A percentile compares a stretch with the other conserved stretches of the same genome.
Conservation (phyloP, 2,888 invertebrate genomes). For the Geophilus truncorum region DNA sequence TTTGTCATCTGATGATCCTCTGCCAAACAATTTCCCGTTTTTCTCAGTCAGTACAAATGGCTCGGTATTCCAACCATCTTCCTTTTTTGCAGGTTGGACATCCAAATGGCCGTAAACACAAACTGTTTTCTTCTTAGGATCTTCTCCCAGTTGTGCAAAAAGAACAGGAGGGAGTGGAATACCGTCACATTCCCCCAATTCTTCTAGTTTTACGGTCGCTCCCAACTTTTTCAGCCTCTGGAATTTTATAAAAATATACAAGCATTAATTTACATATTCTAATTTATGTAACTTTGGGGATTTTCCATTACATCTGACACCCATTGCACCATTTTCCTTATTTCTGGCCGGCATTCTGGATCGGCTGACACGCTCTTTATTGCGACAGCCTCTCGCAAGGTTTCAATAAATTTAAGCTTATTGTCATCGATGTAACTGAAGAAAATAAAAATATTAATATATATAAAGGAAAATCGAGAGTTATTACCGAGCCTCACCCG, state of each 20-base stretch:
- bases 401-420: slow-evolving; percentile 60
- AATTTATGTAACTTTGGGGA: background rate
- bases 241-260: background rate
- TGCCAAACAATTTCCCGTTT: slow-evolving; percentile 81
- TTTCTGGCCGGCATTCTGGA: slow-evolving; percentile 72
- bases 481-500: background rate
- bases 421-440: background rate
- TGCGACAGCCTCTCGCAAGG: slow-evolving; percentile 77
- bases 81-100: slow-evolving; percentile 89
- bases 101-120: slow-evolving; percentile 96
- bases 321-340: slow-evolving; percentile 82
- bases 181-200: slow-evolving; percentile 70
- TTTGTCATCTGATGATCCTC: slow-evolving; percentile 94
- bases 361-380: slow-evolving; percentile 94
- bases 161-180: slow-evolving; percentile 81
- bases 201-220: slow-evolving; percentile 63
- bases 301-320: slow-evolving; percentile 52
- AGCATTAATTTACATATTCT: background rate
- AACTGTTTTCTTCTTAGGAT: slow-evolving; percentile 83
- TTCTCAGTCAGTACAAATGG: slow-evolving; percentile 85
- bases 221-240: slow-evolving; percentile 61
- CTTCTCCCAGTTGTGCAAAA: slow-evolving; percentile 71
- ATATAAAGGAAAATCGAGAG: background rate
- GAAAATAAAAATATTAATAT: background rate
- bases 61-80: slow-evolving; percentile 93